Percentiles rank a stretch among this genome's conserved stretches.
phyloP scores from a whole-genome alignment of 2,797 vertebrate species.

The Leptatherina wallacei region DNA sequence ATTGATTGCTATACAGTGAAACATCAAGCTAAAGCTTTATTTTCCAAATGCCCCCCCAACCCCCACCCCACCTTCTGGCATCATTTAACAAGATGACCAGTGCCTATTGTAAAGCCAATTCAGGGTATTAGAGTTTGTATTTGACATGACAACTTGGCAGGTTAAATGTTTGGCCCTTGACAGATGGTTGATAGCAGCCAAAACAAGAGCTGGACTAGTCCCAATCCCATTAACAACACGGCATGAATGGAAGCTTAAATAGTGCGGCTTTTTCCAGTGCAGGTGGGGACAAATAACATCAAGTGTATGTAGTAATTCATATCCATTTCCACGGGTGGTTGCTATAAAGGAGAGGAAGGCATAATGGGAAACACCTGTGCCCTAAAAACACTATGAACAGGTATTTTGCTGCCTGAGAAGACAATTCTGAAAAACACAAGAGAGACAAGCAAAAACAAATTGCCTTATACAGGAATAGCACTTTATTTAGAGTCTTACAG shows the following conservation, averaged over 20 bases:
- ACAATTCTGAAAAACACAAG: neutral
- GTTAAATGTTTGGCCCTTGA: conserved; percentile 38
- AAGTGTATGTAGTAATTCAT: conserved; percentile 43
- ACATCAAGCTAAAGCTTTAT: conserved; percentile 7
- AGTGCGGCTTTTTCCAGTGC: conserved; percentile 30
- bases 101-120: neutral
- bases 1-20: conserved; percentile 26
- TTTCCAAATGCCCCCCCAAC: conserved; percentile 14
- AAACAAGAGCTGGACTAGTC: conserved; percentile 49
- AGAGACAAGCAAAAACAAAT: neutral
- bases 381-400: neutral
- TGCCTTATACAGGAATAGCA: neutral
- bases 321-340: conserved; percentile 24
- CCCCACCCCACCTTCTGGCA: neutral
- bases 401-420: neutral
- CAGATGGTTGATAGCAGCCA: conserved; percentile 47
- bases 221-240: conserved; percentile 53
- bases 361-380: neutral
- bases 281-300: conserved; percentile 42
- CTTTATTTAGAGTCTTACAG: no score
- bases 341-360: neutral
- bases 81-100: conserved; percentile 27
- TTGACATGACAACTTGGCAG: conserved; percentile 39
- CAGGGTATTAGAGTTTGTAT: conserved; percentile 11
- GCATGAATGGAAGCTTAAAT: conserved; percentile 59